Percentiles rank a stretch among this genome's conserved stretches.
Evolutionary conservation across 1,140 invertebrate species (phyloP).

Genomic region (Linepithema humile): DNA sequence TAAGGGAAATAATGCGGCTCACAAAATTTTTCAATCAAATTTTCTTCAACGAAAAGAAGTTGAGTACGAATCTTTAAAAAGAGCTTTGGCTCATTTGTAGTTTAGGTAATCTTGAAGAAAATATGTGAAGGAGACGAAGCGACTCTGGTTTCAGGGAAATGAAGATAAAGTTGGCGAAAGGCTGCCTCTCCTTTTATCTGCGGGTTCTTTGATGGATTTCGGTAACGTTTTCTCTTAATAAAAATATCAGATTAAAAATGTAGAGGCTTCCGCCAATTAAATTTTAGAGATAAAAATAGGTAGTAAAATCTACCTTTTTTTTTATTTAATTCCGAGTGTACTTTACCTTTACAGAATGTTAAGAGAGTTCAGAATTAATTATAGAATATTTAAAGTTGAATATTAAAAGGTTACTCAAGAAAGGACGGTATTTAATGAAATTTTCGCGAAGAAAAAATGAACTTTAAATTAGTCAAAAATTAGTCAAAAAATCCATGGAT

Average conservation of each 20-base stretch:
- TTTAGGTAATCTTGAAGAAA: slow-evolving; percentile 16
- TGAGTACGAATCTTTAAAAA: neutral
- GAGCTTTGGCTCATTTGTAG: slow-evolving; percentile 28
- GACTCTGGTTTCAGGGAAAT: slow-evolving; percentile 20
- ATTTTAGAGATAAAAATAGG: neutral
- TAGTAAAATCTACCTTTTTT: slow-evolving; percentile 36
- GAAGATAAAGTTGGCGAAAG: slow-evolving; percentile 49
- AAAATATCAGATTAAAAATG: slow-evolving; percentile 30
- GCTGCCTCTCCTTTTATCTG: slow-evolving; percentile 6
- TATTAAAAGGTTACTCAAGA: no score
- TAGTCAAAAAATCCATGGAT: slow-evolving; percentile 6
- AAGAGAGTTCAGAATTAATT: slow-evolving; percentile 7
- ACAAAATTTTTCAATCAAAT: slow-evolving; percentile 1
- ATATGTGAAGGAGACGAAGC: slow-evolving; percentile 28
- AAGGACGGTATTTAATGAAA: no score
- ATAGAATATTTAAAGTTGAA: slow-evolving; percentile 24
- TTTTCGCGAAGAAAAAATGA: slow-evolving; percentile 2
- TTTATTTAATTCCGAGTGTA: neutral
- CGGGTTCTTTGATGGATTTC: slow-evolving; percentile 37
- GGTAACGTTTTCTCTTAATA: neutral
- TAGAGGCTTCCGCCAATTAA: slow-evolving; percentile 4
- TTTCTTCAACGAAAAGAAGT: neutral
- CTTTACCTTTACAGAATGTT: slow-evolving; percentile 9
- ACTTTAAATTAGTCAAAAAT: neutral
- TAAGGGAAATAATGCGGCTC: neutral